These are phyloP conservation scores for Psammodynastes pulverulentus DNA, from an alignment of 2,113 vertebrate species.

Conservation along the genomic window DNA sequence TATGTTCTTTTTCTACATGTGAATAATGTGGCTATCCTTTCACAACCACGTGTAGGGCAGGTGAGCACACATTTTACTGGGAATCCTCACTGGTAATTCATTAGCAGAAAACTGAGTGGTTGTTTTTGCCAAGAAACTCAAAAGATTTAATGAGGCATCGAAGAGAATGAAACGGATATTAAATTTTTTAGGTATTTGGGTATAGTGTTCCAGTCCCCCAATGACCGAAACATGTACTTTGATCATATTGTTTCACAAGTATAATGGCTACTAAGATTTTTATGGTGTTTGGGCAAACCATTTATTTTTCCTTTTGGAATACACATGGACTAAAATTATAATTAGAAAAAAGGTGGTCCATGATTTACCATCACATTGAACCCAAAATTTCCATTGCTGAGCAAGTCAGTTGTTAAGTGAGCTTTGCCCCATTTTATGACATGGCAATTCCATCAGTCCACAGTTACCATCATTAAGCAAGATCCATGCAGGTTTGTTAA, in stretches of 20 bases:
- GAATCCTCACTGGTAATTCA: background rate
- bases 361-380: background rate
- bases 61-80: background rate
- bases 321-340: background rate
- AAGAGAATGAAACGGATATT: background rate
- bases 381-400: background rate
- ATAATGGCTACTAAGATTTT: background rate
- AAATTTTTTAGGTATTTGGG: background rate
- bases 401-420: background rate
- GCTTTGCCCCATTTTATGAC: background rate
- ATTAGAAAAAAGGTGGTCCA: background rate
- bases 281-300: background rate
- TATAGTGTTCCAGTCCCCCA: background rate
- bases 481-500: background rate
- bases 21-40: too few species aligned
- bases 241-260: background rate
- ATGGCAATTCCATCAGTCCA: background rate
- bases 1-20: background rate
- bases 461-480: background rate
- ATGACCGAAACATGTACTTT: background rate
- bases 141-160: background rate
- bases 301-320: background rate
- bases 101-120: background rate
- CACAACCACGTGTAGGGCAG: background rate
- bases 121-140: background rate